A percentile compares a stretch with the other conserved stretches of the same genome.
These are phyloP conservation scores for Eulemur macaco DNA, from an alignment of 2,113 vertebrate genomes.

Conservation along the genomic window DNA sequence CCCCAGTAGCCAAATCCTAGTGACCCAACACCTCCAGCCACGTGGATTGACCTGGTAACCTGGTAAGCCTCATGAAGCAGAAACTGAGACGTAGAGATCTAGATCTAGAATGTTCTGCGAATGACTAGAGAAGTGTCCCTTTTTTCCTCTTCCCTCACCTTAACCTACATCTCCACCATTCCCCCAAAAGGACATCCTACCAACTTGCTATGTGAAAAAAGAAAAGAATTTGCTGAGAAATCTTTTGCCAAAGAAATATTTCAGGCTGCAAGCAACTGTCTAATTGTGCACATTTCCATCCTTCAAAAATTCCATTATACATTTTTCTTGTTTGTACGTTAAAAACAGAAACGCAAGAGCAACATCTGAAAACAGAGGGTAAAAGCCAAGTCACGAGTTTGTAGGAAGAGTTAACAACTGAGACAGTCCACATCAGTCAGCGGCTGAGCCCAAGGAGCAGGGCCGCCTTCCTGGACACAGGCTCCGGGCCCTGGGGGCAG, in stretches of 20 bases:
- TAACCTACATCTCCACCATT: neutral
- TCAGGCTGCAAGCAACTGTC: slow-evolving; percentile 53
- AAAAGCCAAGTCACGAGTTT: slow-evolving; percentile 42
- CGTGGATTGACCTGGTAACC: neutral
- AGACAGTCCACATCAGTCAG: neutral
- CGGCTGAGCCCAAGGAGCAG: neutral
- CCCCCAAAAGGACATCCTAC: neutral
- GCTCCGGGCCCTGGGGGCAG: neutral
- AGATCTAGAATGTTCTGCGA: neutral
- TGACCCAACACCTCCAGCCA: neutral
- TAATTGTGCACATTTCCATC: slow-evolving; percentile 56
- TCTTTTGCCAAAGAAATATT: slow-evolving; percentile 51
- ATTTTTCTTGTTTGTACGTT: slow-evolving; percentile 65
- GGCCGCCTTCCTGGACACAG: neutral
- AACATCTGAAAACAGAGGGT: slow-evolving; percentile 65
- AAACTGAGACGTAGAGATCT: neutral
- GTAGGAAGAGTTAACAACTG: neutral
- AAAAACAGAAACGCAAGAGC: slow-evolving; percentile 73
- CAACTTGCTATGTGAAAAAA: neutral
- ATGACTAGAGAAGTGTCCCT: neutral
- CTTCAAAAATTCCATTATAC: slow-evolving; percentile 62
- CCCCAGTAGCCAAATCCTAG: neutral
- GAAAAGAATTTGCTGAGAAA: slow-evolving; percentile 37
- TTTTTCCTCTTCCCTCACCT: neutral
- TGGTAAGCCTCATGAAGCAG: neutral